Conservation (phyloP, 2,888 invertebrate species). For the Mythimna loreyi region DNA sequence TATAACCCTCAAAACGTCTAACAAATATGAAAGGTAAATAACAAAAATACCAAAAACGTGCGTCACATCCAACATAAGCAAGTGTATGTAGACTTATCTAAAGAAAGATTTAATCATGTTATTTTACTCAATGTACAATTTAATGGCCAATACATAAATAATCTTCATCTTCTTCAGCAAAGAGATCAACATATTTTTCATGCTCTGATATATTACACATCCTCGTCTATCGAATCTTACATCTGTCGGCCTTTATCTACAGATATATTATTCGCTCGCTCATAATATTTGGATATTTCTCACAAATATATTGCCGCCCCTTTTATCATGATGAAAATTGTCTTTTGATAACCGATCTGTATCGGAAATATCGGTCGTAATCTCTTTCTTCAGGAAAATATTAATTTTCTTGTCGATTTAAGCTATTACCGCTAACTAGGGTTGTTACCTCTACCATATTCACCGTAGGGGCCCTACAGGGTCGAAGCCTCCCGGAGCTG, state of each 20-base stretch:
- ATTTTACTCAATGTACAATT: background rate
- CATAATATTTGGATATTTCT: background rate
- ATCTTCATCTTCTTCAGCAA: no score
- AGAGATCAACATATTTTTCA: background rate
- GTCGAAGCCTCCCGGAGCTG: no score
- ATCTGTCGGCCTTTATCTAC: background rate
- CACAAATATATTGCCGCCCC: background rate
- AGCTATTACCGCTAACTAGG: no score
- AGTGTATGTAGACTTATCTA: background rate
- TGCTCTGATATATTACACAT: background rate
- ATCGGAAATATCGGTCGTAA: background rate
- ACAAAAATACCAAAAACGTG: no score
- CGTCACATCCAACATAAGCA: no score
- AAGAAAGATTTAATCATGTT: background rate
- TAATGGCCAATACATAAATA: background rate
- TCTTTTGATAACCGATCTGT: background rate
- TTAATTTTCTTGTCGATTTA: background rate
- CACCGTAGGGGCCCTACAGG: no score
- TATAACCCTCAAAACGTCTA: no score
- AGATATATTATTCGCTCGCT: conserved; percentile 1
- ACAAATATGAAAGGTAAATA: no score
- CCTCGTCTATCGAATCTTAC: background rate
- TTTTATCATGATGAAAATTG: conserved; percentile 6
- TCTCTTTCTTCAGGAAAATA: background rate
- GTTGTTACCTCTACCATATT: no score